Percentiles rank a stretch among this genome's conserved stretches.
phyloP scores from a whole-genome alignment of 2,888 invertebrate species.

The Cataglyphis albicans region DNA sequence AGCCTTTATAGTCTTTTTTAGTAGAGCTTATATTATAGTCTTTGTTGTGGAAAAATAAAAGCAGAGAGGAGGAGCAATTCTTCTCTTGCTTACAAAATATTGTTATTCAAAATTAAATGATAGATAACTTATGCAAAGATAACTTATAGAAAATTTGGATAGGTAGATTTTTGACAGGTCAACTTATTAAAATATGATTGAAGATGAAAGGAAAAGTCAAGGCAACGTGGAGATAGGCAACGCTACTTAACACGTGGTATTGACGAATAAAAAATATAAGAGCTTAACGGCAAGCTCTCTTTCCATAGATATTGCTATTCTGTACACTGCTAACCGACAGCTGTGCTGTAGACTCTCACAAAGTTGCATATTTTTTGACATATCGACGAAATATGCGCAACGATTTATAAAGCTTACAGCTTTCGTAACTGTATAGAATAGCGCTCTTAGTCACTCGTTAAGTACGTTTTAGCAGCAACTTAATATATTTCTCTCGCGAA shows the following conservation, averaged over 20 bases:
- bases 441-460: neutral
- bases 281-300: neutral
- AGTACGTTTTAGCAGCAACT: neutral
- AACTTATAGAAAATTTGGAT: neutral
- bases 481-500: neutral
- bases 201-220: neutral
- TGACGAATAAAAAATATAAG: neutral
- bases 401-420: too few relatives aligned
- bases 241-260: neutral
- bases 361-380: too few relatives aligned
- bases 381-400: too few relatives aligned
- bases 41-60: neutral
- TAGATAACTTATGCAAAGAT: neutral
- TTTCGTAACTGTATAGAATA: too few relatives aligned
- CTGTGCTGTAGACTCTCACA: too few relatives aligned
- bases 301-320: too few relatives aligned
- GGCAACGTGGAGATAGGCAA: neutral
- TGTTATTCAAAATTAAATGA: neutral
- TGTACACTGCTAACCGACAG: too few relatives aligned
- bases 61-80: neutral
- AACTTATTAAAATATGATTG: constrained; percentile 5
- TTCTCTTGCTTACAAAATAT: neutral
- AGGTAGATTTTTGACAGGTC: neutral
- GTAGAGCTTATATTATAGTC: neutral
- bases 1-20: neutral